Conservation (phyloP, 1,140 invertebrate genomes). For the Pseudobourletiella spinata region DNA sequence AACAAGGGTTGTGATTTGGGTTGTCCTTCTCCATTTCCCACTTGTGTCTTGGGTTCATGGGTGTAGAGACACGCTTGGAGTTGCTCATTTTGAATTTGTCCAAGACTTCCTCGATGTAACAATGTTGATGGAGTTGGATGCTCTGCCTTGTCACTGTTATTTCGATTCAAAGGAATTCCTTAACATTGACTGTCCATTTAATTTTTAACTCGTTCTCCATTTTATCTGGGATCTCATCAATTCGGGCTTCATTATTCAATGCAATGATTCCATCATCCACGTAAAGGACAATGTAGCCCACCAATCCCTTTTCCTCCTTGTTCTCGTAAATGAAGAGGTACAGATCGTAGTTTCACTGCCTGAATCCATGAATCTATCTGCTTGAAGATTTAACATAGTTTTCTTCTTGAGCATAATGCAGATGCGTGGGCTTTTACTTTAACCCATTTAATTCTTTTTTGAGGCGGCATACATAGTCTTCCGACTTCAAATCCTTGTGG, state of each 20-base stretch:
- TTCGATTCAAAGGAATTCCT: constrained; percentile 38
- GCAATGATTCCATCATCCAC: constrained; percentile 44
- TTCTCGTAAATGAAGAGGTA: constrained; percentile 21
- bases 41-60: constrained; percentile 11
- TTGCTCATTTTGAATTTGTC: constrained; percentile 37
- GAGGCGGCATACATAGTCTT: constrained; percentile 27
- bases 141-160: constrained; percentile 21
- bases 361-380: too few species aligned
- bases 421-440: constrained; percentile 37
- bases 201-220: constrained; percentile 37
- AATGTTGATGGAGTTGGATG: constrained; percentile 16
- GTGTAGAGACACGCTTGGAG: constrained; percentile 35
- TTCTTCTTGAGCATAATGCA: constrained; percentile 36
- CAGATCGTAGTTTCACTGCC: constrained; percentile 31
- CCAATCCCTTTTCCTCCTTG: not conserved
- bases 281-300: constrained; percentile 41
- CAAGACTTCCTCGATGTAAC: constrained; percentile 39
- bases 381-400: constrained; percentile 19
- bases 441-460: constrained; percentile 38
- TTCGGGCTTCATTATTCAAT: constrained; percentile 12
- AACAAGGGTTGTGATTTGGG: not conserved
- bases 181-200: not conserved
- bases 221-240: constrained; percentile 22
- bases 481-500: constrained; percentile 38
- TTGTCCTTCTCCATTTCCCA: constrained; percentile 19